Evolutionary conservation across 2,888 invertebrate species (phyloP), one percentile per base, ranked within the genome.

Genomic region (Scaptodrosophila latifasciaeformis): DNA sequence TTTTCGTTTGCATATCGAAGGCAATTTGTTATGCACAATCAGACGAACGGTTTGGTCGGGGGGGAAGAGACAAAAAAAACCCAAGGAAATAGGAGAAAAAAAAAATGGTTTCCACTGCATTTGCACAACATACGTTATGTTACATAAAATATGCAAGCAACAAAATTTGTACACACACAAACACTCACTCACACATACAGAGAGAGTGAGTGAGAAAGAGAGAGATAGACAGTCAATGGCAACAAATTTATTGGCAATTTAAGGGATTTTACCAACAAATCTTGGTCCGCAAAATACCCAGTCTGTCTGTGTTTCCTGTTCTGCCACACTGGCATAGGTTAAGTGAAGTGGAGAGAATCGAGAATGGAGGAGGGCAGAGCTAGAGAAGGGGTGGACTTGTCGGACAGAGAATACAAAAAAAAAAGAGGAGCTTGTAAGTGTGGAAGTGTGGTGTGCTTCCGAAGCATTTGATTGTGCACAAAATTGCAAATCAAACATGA

Each of bases 401-500:
- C n/a, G n/a, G n/a, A n/a, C n/a, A n/a, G n/a, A n/a, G n/a, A n/a
- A n/a, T n/a, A n/a, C n/a, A n/a, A n/a, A n/a, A n/a, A n/a, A n/a
- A n/a, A n/a, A n/a, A n/a, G n/a, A n/a, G n/a, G n/a, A n/a, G n/a
- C n/a, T n/a, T n/a, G 6, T 34, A 15, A 34, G 12, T 34, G 13
- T 34, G 13, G n/a, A 12, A 34, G 1, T 34, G 34, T 15, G 15
- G 15, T 15, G 12, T 10, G 6, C 12, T 4, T 2, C 15, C 13
- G 12, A 34, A 34, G 34, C 37, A 18, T 52, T 69, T 70, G 70
- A 78, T 74, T 74, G 75, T 77, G 62, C 59, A 42, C 21, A 53
- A 80, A 74, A 74, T 75, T 78, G 76, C 75, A 80, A 75, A 75
- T 75, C 75, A 75, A 75, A 75, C 72, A 75, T 78, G 70, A 75